phyloP scores from a whole-genome alignment of 2,113 vertebrate genomes.

The Siphamia tubifer region DNA sequence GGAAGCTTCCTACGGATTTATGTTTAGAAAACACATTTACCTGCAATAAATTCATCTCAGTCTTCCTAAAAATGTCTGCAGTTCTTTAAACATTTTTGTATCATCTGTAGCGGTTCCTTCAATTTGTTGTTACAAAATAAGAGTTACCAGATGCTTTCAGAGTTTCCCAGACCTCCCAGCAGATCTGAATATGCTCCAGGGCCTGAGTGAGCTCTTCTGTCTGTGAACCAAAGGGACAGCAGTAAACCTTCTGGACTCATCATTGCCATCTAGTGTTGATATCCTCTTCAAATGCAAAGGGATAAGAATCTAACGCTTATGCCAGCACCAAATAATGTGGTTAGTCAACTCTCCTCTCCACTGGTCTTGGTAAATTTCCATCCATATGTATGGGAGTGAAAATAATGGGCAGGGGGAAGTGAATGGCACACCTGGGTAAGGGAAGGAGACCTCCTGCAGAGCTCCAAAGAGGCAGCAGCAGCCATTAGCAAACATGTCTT shows the following conservation, averaged over 20 bases:
- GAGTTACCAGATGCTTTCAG: conserved; percentile 86
- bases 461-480: conserved; percentile 83
- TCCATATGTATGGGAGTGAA: conserved; percentile 30
- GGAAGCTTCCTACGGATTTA: conserved; percentile 76
- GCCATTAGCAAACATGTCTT: conserved; percentile 91
- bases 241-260: conserved; percentile 34
- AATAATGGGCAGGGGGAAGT: conserved; percentile 48
- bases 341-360: conserved; percentile 59
- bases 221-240: conserved; percentile 67
- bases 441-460: conserved; percentile 77
- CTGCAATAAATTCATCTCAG: too few relatives aligned
- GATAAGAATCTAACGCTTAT: conserved; percentile 46
- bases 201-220: conserved; percentile 77
- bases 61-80: too few relatives aligned
- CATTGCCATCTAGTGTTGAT: conserved; percentile 69
- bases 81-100: too few relatives aligned
- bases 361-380: conserved; percentile 60
- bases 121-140: background rate
- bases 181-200: conserved; percentile 83
- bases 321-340: conserved; percentile 30
- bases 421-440: conserved; percentile 75
- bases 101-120: too few relatives aligned
- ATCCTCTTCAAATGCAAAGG: conserved; percentile 2
- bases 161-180: conserved; percentile 84
- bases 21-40: background rate